Evolutionary conservation across 2,113 vertebrate species (phyloP), one percentile per base, ranked within the genome.

Genomic region (Lipophrys pholis): DNA sequence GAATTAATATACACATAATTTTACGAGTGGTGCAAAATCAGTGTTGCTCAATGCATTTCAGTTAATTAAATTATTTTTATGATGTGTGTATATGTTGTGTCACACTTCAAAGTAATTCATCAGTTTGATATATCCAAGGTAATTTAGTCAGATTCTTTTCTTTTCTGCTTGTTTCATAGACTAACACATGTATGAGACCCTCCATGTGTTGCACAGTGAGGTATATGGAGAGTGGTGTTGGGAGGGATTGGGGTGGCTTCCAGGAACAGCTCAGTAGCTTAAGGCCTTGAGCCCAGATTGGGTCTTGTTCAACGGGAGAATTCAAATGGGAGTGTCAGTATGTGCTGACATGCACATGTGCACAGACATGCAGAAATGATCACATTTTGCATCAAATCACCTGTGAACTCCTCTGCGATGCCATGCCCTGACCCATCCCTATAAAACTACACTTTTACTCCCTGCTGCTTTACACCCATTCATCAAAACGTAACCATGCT

Each of bases 271-370:
- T 90, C 72, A 63, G 83, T 88, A 77, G 48, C 80, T 77, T 68
- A 81, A 74, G 82, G 86, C 75, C 59, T 81, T 21, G 1, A 70
- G 66, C 54, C 45, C 61, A 73, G 84, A 90, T 88, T 76, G 78
- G 64, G 60, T 84, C 38, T 61, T 11, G 6, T 55, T 90, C 77
- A 56, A 40, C 8, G 3, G 69, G 66, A 77, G 78, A 80, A 83
- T 64, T 60, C 43, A 15, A 21, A 21, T 8, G 53, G 45, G 50
- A 54, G 21, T 41, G 12, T 9, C 17, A 39, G 30, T 35, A 53
- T 40, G 64, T 21, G 14, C 51, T 10, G 43, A 46, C n/a, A 16
- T 30, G 21, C 21, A 30, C 4, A 30, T 30, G 21, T 4, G 4
- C 21, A 30, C 58, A 11, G 36, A 56, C 59, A 39, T 9, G 7